Base-by-base conservation (phyloP, 1,140 invertebrate genomes). In the Spodoptera litura region DNA sequence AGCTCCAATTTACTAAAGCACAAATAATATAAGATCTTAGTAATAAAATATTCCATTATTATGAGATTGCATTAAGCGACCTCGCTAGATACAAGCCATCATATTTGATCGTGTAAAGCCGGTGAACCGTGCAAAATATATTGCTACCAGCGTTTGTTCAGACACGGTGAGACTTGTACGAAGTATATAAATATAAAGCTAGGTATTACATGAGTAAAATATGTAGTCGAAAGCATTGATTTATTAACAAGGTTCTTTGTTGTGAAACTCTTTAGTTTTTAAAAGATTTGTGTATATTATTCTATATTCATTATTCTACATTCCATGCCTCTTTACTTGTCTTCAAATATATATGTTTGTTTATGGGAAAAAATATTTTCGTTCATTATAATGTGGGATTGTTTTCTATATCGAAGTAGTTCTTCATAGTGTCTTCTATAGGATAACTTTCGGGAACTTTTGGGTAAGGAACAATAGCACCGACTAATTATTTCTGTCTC, bases 101-200 rank as follows among this genome's bases (percentile, higher is more conserved):
- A 71, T 55, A 53, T 71, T 55, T 71, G 70, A 73, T 73, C 53
- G 44, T 55, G 10, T 73, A 73, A 59, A 49, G 27, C 53, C n/a
- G 53, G 9, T 15, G 35, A 73, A 35, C n/a, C 52, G 70, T 73
- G 31, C 31, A 59, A 73, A 73, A 73, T 73, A 73, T 59, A 73
- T 73, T 73, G 35, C 15, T 44, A 38, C 12, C 64, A 13, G 49
- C 20, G 27, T 35, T 71, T 71, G 49, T 71, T 71, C 68, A 55
- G 15, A 53, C 12, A 51, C 13, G 12, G 25, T 59, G 53, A 73
- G 58, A 59, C 15, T 73, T 38, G 38, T 38, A 73, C 11, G 35
- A 52, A 52, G 20, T 44, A 73, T 73, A 27, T 72, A 25, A 20
- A 13, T 13, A 53, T 55, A 55, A 6, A 71, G 38, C 6, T 44